phyloP scores from a whole-genome alignment of 92 coral and sea anemone genomes.

The Zoanthus solanderi region DNA sequence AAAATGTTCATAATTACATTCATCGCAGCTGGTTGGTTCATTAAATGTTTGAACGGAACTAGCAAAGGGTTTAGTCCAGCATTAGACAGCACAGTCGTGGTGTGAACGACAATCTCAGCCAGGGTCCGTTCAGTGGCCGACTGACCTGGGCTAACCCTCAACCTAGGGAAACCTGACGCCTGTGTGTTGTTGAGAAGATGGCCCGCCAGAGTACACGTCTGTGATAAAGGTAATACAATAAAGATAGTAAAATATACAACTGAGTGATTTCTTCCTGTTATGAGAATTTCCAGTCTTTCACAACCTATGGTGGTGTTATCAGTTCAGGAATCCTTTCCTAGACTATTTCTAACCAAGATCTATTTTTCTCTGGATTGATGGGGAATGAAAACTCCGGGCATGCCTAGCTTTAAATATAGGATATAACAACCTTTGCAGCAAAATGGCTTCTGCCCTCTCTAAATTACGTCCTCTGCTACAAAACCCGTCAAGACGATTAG shows the following conservation, averaged over 20 bases:
- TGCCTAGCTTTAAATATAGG: too few species aligned
- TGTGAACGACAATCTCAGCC: slow-evolving; percentile 71
- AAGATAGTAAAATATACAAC: neutral
- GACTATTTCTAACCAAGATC: too few species aligned
- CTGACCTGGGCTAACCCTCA: slow-evolving; percentile 67
- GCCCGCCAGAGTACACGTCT: slow-evolving; percentile 66
- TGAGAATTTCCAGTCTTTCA: neutral
- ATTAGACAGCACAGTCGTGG: slow-evolving; percentile 65
- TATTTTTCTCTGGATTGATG: too few species aligned
- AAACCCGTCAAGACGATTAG: too few species aligned
- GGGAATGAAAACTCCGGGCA: too few species aligned
- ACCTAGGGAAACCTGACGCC: slow-evolving; percentile 59
- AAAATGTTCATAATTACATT: slow-evolving; percentile 46
- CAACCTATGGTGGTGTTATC: too few species aligned
- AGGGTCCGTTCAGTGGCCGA: slow-evolving; percentile 57
- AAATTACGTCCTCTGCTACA: too few species aligned
- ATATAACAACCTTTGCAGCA: too few species aligned
- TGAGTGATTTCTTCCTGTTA: neutral
- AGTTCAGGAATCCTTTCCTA: too few species aligned
- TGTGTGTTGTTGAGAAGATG: slow-evolving; percentile 74
- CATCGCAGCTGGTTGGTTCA: slow-evolving; percentile 73
- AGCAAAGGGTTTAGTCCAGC: slow-evolving; percentile 56
- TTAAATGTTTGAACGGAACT: slow-evolving; percentile 66
- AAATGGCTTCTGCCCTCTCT: too few species aligned
- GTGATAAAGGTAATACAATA: neutral